Evolutionary conservation across 1,140 invertebrate species (phyloP).

Genomic region (Myzus persicae): DNA sequence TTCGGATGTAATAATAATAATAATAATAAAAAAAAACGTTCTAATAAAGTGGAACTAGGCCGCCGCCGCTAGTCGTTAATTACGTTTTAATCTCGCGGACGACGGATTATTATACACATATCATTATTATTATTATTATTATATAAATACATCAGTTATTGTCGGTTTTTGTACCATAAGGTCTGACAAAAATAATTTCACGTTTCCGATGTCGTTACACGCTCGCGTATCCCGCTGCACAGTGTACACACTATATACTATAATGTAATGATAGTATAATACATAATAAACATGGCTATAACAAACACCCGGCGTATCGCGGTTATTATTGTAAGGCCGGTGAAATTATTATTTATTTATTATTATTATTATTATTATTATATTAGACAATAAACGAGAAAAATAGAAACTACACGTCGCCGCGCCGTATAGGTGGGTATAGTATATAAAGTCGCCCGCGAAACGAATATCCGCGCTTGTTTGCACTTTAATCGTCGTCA

Average conservation of each 20-base stretch:
- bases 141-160: not conserved
- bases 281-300: not conserved
- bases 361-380: not conserved
- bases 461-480: not conserved
- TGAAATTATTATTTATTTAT: slow-evolving; percentile 11
- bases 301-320: not conserved
- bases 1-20: not conserved
- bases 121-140: not conserved
- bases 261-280: not conserved
- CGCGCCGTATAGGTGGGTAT: not conserved
- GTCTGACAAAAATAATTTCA: not conserved
- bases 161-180: not conserved
- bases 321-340: not conserved
- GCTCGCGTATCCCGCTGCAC: not conserved
- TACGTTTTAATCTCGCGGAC: slow-evolving; percentile 6
- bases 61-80: not conserved
- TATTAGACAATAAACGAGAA: not conserved
- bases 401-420: not conserved
- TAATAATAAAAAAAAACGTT: not conserved
- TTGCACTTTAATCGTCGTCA: not conserved
- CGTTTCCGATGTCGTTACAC: not conserved
- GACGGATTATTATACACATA: slow-evolving; percentile 13
- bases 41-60: slow-evolving; percentile 17
- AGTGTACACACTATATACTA: not conserved
- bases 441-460: too few species aligned